Evolutionary conservation across 2,888 invertebrate genomes (phyloP), one percentile per base, ranked within the genome.

Genomic region (Conomelus anceps): DNA sequence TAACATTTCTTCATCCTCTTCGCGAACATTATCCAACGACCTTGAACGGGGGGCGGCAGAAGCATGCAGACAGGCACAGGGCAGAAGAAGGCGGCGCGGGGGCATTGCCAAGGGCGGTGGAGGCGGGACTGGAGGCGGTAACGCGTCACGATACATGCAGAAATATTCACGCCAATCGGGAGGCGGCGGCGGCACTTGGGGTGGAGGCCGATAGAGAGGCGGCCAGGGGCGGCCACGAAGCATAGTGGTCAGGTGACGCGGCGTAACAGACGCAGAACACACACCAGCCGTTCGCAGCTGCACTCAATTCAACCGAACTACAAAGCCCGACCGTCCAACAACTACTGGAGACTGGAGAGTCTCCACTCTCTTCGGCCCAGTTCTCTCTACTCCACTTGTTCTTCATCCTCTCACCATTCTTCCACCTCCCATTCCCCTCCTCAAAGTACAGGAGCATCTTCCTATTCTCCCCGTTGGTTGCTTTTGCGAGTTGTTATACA

Each of bases 1-100:
- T 90, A 89, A 85, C 86, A 63, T 63, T 63, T 20, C 63, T 88
- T 89, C 90, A 84, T 89, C 88, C 89, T 90, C 90, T 34, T 89
- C 89, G n/a, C 89, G 41, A 86, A 91, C 91, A 92, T 96, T 96
- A 92, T 96, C 96, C 93, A 96, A 94, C 1, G 96, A 96, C 89
- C 96, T 95, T 22, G 96, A 96, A 87, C 96, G 94, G 13, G 63
- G 63, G n/a, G 63, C n/a, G 63, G 63, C n/a, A 88, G 95, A 95
- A 92, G 96, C 96, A 91, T 93, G 94, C 88, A 91, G 89, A 89
- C 91, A 90, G 41, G 90, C 89, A 88, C 91, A 91, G 90, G 92
- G 89, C 91, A 92, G 29, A 91, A 92, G 23, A 91, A 92, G 7
- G 91, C 90, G 4, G 92, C 92, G 0, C 90, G 92, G 3, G 91